These are phyloP conservation scores for Lasioglossum zephyrum DNA, from an alignment of 2,888 invertebrate species.

Conservation along the genomic window DNA sequence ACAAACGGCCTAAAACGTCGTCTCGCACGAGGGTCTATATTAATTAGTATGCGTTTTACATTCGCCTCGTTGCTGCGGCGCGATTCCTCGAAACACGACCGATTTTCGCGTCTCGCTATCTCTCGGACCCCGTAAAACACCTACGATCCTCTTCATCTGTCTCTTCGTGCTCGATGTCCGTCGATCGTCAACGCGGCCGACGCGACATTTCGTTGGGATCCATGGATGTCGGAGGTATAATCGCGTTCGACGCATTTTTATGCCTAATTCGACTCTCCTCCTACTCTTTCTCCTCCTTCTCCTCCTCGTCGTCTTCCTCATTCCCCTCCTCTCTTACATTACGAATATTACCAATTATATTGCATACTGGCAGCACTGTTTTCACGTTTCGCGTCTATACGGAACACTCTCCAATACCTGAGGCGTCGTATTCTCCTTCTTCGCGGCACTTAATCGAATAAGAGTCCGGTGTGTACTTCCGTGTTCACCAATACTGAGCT, in stretches of 20 bases:
- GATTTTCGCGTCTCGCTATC: slow-evolving; percentile 24
- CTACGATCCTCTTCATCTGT: slow-evolving; percentile 13
- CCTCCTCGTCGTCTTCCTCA: not conserved
- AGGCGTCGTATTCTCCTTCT: slow-evolving; percentile 35
- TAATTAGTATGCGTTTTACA: slow-evolving; percentile 32
- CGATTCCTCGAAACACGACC: slow-evolving; percentile 38
- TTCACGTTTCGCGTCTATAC: slow-evolving; percentile 68
- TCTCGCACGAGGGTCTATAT: slow-evolving; percentile 53
- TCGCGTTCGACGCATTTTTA: slow-evolving; percentile 57
- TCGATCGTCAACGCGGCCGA: not conserved
- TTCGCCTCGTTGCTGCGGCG: slow-evolving; percentile 34
- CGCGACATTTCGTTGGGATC: slow-evolving; percentile 32
- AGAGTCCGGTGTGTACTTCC: slow-evolving; percentile 33
- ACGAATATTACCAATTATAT: slow-evolving; percentile 76
- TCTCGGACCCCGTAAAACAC: slow-evolving; percentile 10
- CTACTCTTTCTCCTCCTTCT: slow-evolving; percentile 8
- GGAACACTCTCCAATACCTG: slow-evolving; percentile 58
- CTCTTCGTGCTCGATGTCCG: slow-evolving; percentile 24
- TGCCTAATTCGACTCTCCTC: slow-evolving; percentile 35
- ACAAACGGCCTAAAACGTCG: slow-evolving; percentile 71
- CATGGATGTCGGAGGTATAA: slow-evolving; percentile 47
- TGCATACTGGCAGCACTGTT: slow-evolving; percentile 79
- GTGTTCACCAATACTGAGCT: slow-evolving; percentile 24
- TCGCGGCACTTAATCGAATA: slow-evolving; percentile 52
- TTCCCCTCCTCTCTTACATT: slow-evolving; percentile 54